Base-by-base conservation (phyloP, 2,113 vertebrate genomes). In the Anarrhichthys ocellatus region DNA sequence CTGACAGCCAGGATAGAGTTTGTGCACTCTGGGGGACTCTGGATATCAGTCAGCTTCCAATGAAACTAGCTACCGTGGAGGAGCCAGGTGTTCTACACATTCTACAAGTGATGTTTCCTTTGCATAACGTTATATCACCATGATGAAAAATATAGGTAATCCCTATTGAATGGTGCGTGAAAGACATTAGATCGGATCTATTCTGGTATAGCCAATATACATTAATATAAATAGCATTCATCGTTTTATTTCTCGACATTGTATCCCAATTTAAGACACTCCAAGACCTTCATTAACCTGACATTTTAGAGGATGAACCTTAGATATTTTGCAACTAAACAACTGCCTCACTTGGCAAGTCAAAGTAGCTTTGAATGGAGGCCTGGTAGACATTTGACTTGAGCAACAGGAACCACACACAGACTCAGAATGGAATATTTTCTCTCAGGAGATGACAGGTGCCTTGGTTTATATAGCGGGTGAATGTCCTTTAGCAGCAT, bases 1-100 rank as follows among this genome's bases (percentile, higher is more conserved):
- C 86, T 68, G 54, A 54, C 71, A 86, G 87, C 85, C 92, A 91
- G 83, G 56, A 73, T 32, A 78, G 76, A 77, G 61, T 82, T 62
- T 87, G 73, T 66, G 54, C 50, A 73, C 75, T 82, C 50, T 32
- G 73, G 76, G 80, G 70, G 81, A 67, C 62, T 78, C 61, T 61
- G 70, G 58, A 81, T 74, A 72, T 78, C 80, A 71, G 68, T 88
- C 73, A 81, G 67, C 40, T 65, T 75, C 22, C 22, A 87, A 38
- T 44, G 75, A 80, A 81, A 72, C 36, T 46, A 62, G 29, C 77
- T 62, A n/a, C 85, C 50, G 59, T 75, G 63, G 69, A 69, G 52
- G 56, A 73, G 66, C 63, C 76, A 77, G 76, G 64, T 76, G 73
- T 58, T 84, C 13, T 38, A 42, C 68, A 69, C 48, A 48, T 68